phyloP scores from a whole-genome alignment of 2,888 invertebrate genomes.

The Pandemis heparana region DNA sequence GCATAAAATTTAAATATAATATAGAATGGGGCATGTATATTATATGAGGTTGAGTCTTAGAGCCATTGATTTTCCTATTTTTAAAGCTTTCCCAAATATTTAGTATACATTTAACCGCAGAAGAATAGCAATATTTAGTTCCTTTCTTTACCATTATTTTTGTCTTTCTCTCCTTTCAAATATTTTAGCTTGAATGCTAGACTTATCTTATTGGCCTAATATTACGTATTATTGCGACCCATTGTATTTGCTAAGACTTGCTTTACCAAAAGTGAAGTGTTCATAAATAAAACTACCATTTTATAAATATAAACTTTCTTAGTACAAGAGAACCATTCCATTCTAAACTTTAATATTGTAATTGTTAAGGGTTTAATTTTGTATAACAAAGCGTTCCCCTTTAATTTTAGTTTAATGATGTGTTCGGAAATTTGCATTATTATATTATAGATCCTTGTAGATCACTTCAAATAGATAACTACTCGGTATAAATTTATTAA shows the following conservation, averaged over 20 bases:
- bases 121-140: slow-evolving; percentile 42
- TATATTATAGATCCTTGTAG: not conserved
- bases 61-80: not conserved
- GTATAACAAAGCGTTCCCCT: slow-evolving; percentile 29
- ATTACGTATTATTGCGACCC: slow-evolving; percentile 20
- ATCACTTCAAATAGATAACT: not conserved
- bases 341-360: slow-evolving; percentile 40
- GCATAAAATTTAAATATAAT: too few relatives aligned
- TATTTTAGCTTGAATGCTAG: slow-evolving; percentile 19
- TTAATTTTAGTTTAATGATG: slow-evolving; percentile 13
- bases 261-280: slow-evolving; percentile 73
- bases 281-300: slow-evolving; percentile 55
- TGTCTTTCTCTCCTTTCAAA: not conserved
- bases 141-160: not conserved
- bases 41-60: too few relatives aligned
- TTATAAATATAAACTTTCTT: slow-evolving; percentile 51
- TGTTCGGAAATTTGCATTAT: slow-evolving; percentile 22
- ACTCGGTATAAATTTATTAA: slow-evolving; percentile 24
- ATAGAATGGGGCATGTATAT: too few relatives aligned
- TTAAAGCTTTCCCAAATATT: slow-evolving; percentile 13
- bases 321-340: slow-evolving; percentile 65
- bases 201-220: slow-evolving; percentile 30
- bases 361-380: slow-evolving; percentile 37
- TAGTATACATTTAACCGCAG: not conserved
- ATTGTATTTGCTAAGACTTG: slow-evolving; percentile 33